phyloP scores from a whole-genome alignment of 2,888 invertebrate species.

The Rapana venosa region DNA sequence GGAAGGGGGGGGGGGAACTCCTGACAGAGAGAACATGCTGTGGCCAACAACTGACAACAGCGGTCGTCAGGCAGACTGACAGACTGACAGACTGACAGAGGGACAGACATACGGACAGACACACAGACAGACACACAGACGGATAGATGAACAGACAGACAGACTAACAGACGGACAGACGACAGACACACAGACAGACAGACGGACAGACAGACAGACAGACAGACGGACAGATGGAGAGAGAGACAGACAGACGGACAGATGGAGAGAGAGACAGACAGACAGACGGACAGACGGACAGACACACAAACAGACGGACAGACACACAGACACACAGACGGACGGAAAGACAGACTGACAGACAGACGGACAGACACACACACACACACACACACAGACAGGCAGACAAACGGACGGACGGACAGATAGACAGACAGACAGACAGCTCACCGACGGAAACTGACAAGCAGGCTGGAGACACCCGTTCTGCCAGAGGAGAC shows the following conservation, averaged over 20 bases:
- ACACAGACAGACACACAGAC: not conserved
- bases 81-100: not conserved
- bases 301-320: not conserved
- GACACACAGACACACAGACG: not conserved
- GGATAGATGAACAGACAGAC: not conserved
- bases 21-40: constrained; percentile 1
- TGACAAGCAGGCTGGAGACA: constrained; percentile 14
- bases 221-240: not conserved
- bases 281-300: not conserved
- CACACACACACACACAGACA: not conserved
- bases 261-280: not conserved
- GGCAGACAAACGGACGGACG: not conserved
- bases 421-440: not conserved
- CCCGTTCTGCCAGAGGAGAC: constrained; percentile 2
- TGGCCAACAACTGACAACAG: constrained; percentile 10
- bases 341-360: not conserved
- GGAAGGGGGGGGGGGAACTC: not conserved
- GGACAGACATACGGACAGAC: not conserved
- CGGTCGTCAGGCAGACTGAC: constrained; percentile 4
- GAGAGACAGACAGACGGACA: not conserved
- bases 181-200: not conserved
- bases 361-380: not conserved
- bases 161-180: not conserved
- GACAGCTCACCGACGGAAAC: constrained; percentile 3
- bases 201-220: not conserved